phyloP scores from a whole-genome alignment of 2,113 vertebrate species.

The Bostrychus sinensis region DNA sequence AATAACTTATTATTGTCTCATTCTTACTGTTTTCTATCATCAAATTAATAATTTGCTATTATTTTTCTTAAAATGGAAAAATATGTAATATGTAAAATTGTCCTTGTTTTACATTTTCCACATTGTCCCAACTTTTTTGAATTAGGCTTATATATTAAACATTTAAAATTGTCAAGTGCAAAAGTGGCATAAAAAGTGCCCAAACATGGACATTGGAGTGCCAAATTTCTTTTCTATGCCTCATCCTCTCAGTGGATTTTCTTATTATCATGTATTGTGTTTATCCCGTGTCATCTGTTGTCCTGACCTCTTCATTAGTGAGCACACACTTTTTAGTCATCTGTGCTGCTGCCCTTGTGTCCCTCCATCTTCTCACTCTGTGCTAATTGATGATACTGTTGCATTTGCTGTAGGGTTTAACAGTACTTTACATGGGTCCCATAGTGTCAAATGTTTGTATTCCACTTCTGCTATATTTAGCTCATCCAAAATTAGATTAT shows the following conservation, averaged over 20 bases:
- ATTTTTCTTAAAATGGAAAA: no score
- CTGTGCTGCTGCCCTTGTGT: slow-evolving; percentile 19
- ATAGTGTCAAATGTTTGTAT: slow-evolving; percentile 52
- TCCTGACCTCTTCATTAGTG: slow-evolving; percentile 51
- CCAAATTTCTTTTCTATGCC: neutral
- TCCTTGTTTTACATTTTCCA: no score
- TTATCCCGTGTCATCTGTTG: slow-evolving; percentile 19
- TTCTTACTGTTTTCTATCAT: no score
- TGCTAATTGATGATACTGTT: slow-evolving; percentile 44
- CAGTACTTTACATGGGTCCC: slow-evolving; percentile 40
- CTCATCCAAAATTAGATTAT: slow-evolving; percentile 44
- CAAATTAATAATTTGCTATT: no score
- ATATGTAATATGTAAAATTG: no score
- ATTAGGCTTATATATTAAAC: no score
- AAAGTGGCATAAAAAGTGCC: neutral
- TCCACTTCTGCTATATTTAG: slow-evolving; percentile 58
- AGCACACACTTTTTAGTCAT: slow-evolving; percentile 34
- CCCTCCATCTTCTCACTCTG: slow-evolving; percentile 18
- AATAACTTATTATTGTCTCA: no score
- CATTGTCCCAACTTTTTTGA: no score
- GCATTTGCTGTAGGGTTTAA: slow-evolving; percentile 59
- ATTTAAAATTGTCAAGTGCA: no score
- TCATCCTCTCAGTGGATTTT: slow-evolving; percentile 15
- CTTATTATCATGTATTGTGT: slow-evolving; percentile 48
- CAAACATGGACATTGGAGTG: neutral